Evolutionary conservation across 2,888 invertebrate species (phyloP), one percentile per base, ranked within the genome.

Genomic region (Rhogogaster chlorosoma): DNA sequence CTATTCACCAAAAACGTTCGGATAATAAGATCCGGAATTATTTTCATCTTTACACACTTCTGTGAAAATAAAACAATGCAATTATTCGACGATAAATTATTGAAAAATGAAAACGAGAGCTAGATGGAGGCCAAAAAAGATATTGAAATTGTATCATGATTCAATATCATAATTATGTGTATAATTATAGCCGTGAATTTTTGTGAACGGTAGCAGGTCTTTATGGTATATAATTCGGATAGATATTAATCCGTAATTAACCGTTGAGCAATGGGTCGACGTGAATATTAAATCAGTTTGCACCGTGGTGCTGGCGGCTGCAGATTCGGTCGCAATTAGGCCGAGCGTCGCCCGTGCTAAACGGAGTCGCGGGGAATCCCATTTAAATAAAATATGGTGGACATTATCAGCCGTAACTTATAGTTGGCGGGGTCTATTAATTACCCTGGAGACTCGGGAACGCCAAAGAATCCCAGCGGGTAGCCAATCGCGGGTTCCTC

Each of bases 311-410:
- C 15, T 29, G 77, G 26, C 67, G 67, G 32, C 67, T 29, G 67
- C 32, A 57, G 57, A 61, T 61, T 80, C 36, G 80, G 32, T 36
- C 32, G 80, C 80, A 80, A 83, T 83, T 83, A 83, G 70, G 70
- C 83, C 67, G 64, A 67, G 64, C 18, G 67, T 83, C 45, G 64
- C 29, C 42, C 71, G 83, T 83, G 83, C 83, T 83, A 83, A 83
- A 83, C 83, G 83, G 49, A 83, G 67, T 67, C 83, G 70, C 83
- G 83, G 83, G 64, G 83, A 83, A 70, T 83, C 83, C 83, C 67
- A 83, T 83, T 83, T 83, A 49, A 83, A 83, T 83, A 83, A 83
- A 83, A 83, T 83, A 83, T 83, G 83, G 83, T 83, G 83, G 70
- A 83, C 83, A 83, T 83, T 83, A 83, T 83, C 83, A 36, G 45